phyloP scores from a whole-genome alignment of 2,113 vertebrate species.

The Mustelus asterias region DNA sequence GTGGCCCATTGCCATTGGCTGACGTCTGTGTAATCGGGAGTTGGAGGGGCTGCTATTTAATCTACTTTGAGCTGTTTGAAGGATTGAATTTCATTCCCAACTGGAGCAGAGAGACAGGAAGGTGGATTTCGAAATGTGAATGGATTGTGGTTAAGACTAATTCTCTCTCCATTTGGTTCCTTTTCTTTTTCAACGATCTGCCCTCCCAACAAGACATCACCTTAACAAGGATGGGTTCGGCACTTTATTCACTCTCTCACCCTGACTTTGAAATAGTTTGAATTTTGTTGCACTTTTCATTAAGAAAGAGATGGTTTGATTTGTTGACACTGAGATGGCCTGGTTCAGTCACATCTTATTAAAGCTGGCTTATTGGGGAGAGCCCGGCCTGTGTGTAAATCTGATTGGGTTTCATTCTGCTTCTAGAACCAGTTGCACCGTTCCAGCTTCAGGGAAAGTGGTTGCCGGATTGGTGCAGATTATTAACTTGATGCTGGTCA shows the following conservation, averaged over 20 bases:
- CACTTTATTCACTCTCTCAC: background rate
- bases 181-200: background rate
- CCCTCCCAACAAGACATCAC: background rate
- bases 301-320: background rate
- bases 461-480: too few relatives aligned
- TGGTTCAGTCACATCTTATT: background rate
- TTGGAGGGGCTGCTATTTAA: background rate
- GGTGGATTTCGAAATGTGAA: background rate
- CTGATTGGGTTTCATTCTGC: background rate
- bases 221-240: background rate
- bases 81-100: background rate
- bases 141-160: background rate
- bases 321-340: background rate
- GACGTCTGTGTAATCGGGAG: slow-evolving; percentile 55
- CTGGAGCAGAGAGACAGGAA: background rate
- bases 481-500: too few relatives aligned
- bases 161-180: background rate
- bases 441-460: too few relatives aligned
- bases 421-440: background rate
- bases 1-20: slow-evolving; percentile 61
- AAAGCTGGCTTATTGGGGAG: background rate
- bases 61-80: background rate
- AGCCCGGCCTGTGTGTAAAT: background rate
- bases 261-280: background rate
- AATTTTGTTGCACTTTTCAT: background rate